These are phyloP conservation scores for Arrhopalites spinosus DNA, from an alignment of 2,888 invertebrate genomes.

Conservation along the genomic window DNA sequence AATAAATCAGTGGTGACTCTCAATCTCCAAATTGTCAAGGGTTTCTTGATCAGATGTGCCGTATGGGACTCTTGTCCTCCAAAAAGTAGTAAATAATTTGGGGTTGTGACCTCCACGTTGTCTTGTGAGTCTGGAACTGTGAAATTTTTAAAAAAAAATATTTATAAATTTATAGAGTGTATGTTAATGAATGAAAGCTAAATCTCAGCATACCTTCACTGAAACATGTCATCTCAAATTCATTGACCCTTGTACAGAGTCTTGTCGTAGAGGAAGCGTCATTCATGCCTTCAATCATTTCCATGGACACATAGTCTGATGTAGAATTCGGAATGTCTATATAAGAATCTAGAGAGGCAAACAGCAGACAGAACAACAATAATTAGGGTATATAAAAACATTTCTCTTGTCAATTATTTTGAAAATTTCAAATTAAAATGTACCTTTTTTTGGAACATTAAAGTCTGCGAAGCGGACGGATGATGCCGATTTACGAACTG, in stretches of 20 bases:
- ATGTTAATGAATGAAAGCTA: no score
- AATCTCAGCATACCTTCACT: slow-evolving; percentile 15
- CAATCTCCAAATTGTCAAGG: slow-evolving; percentile 52
- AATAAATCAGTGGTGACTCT: slow-evolving; percentile 43
- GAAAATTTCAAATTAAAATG: no score
- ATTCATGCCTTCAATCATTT: slow-evolving; percentile 38
- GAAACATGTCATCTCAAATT: slow-evolving; percentile 40
- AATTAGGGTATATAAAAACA: no score
- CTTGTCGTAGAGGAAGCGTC: slow-evolving; percentile 19
- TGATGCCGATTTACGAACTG: slow-evolving; percentile 38
- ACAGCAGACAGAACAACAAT: no score
- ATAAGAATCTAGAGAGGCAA: no score
- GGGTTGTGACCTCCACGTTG: slow-evolving; percentile 39
- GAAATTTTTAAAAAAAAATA: slow-evolving; percentile 2
- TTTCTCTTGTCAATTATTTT: no score
- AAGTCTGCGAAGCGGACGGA: slow-evolving; percentile 37
- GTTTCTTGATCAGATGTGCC: slow-evolving; percentile 42
- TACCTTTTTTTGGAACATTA: neutral
- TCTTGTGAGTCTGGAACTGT: neutral
- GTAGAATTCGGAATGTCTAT: slow-evolving; percentile 34
- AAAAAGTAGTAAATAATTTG: slow-evolving; percentile 52
- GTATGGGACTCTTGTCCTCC: slow-evolving; percentile 51
- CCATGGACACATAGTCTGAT: slow-evolving; percentile 50
- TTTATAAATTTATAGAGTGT: no score
- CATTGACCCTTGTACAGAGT: slow-evolving; percentile 27